Evolutionary conservation across 2,888 invertebrate genomes (phyloP), one percentile per base, ranked within the genome.

Genomic region (Lapara coniferarum): DNA sequence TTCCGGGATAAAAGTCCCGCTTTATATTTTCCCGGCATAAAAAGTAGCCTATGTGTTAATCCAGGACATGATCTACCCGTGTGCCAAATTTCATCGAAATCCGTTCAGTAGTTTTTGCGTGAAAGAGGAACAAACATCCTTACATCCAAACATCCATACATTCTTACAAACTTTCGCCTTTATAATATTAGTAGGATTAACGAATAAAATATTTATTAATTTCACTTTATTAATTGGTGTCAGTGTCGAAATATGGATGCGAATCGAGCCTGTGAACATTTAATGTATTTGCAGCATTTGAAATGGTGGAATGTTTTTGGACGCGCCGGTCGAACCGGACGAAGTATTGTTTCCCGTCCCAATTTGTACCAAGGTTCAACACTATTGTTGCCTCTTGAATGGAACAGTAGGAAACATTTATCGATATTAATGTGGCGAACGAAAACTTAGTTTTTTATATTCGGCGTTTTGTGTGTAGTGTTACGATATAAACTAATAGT

Each of bases 341-440:
- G 56, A 4, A 25, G 56, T 19, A 59, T 46, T 59, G 59, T 59
- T 59, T 59, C 16, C 44, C 16, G 16, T 59, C 16, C 59, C 16
- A 59, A 59, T 46, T 59, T 59, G 59, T 16, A 59, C 14, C 5
- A 12, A 46, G 46, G 44, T 59, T 59, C 16, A 59, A 58, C 46
- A 59, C 59, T 46, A 46, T 59, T 59, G 59, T 59, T 59, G 16
- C 46, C 10, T 46, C 10, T 25, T 56, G 56, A 56, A 59, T 59
- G 59, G 44, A 16, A 16, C 16, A 59, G 46, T 59, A 46, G 10
- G 44, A 59, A 59, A 37, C 46, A 59, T 46, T 5, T 59, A 46
- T 59, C 46, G 59, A 46, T 46, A 59, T 59, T 59, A 10, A 12
- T 25, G 25, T 56, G 19, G 56, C 4, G 12, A 25, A 19, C 6